phyloP scores from a whole-genome alignment of 1,140 invertebrate species.

The Popillia japonica region DNA sequence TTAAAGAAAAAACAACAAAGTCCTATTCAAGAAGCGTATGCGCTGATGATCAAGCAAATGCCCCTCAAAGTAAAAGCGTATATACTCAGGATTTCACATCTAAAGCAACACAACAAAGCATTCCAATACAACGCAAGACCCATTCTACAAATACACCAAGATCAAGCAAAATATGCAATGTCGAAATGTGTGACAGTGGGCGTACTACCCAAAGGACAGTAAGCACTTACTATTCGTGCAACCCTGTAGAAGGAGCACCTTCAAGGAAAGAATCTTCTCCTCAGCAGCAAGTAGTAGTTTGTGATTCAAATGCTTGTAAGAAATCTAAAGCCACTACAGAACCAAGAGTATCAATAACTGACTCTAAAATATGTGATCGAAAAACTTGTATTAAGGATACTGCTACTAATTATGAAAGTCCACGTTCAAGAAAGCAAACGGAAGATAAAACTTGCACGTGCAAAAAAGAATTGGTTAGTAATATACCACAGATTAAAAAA shows the following conservation, averaged over 20 bases:
- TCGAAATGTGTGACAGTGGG: not conserved
- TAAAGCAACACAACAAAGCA: not conserved
- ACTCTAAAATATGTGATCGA: not conserved
- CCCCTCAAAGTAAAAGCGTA: not conserved
- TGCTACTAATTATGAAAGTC: not conserved
- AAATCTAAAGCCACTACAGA: not conserved
- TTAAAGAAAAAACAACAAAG: not conserved
- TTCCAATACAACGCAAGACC: not conserved
- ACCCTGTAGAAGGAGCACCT: not conserved
- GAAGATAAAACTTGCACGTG: not conserved
- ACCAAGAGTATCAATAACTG: not conserved
- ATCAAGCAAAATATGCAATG: not conserved
- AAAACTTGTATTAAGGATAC: not conserved
- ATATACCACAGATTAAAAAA: not conserved
- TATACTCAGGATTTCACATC: not conserved
- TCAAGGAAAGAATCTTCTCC: not conserved
- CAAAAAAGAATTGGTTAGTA: not conserved
- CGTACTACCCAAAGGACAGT: not conserved
- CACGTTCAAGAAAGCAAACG: not conserved
- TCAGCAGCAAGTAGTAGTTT: not conserved
- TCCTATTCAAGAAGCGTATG: not conserved
- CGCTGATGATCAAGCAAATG: not conserved
- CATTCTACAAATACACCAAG: slow-evolving; percentile 17
- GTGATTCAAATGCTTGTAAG: not conserved
- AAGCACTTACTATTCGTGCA: slow-evolving; percentile 7